These are phyloP conservation scores for Amblyraja radiata DNA, from an alignment of 2,797 vertebrate species.

Conservation along the genomic window DNA sequence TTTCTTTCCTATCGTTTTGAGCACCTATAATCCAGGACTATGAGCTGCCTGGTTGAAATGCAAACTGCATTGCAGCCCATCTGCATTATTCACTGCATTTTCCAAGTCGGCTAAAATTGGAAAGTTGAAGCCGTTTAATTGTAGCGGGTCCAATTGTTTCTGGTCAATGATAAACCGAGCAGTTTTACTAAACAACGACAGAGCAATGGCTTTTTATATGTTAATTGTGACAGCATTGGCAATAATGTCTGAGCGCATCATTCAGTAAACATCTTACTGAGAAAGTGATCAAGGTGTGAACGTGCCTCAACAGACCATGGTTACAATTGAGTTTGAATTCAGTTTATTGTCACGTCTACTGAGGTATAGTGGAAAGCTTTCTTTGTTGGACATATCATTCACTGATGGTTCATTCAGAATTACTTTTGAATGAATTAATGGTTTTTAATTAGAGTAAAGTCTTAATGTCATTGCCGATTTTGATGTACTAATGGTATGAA, in stretches of 20 bases:
- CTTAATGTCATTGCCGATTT: not conserved
- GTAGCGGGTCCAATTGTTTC: too few relatives aligned
- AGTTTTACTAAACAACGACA: not conserved
- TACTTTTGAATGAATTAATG: not conserved
- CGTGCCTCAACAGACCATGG: not conserved
- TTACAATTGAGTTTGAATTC: too few relatives aligned
- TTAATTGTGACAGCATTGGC: not conserved
- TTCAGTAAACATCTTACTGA: not conserved
- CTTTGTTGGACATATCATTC: not conserved
- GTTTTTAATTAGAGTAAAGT: not conserved
- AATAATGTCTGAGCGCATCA: not conserved
- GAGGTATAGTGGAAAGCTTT: not conserved
- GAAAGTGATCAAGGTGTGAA: not conserved
- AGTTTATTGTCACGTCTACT: too few relatives aligned
- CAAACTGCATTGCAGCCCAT: too few relatives aligned
- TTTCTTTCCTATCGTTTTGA: too few relatives aligned
- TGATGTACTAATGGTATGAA: not conserved
- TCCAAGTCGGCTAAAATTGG: too few relatives aligned
- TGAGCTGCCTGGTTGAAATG: too few relatives aligned
- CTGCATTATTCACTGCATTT: too few relatives aligned
- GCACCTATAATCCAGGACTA: too few relatives aligned
- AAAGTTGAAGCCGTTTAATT: too few relatives aligned
- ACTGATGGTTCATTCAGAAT: not conserved
- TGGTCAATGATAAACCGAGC: not conserved
- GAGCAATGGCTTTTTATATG: not conserved